Evolutionary conservation across 1,140 invertebrate genomes (phyloP).

Genomic region (Lethrus apterus): DNA sequence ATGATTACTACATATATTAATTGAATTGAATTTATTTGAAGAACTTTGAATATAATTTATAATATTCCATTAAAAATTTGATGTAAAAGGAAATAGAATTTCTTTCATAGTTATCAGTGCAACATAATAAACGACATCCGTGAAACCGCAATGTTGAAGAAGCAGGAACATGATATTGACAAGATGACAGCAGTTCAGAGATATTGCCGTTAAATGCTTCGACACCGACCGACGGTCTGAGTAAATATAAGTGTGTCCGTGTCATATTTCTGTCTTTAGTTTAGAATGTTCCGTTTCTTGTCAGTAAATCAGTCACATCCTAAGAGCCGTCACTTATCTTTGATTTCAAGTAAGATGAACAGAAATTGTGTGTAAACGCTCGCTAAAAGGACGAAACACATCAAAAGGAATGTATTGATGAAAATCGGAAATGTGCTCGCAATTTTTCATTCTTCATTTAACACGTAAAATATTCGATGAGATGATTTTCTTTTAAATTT

Average conservation of each 20-base stretch:
- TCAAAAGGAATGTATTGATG: constrained; percentile 10
- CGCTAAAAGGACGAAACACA: not conserved
- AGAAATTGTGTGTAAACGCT: constrained; percentile 9
- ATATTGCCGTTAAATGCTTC: constrained; percentile 10
- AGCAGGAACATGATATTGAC: constrained; percentile 13
- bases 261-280: constrained; percentile 8
- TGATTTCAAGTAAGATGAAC: constrained; percentile 9
- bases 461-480: too few species aligned
- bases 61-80: too few species aligned
- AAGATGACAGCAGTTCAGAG: constrained; percentile 9
- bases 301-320: not conserved
- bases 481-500: too few species aligned
- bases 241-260: constrained; percentile 12
- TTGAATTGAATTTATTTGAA: too few species aligned
- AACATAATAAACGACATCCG: too few species aligned
- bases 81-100: too few species aligned
- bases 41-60: too few species aligned
- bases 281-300: not conserved
- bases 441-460: constrained; percentile 7
- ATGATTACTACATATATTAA: too few species aligned
- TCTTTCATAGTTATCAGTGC: too few species aligned
- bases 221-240: constrained; percentile 3
- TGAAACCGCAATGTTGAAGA: too few species aligned
- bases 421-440: constrained; percentile 11
- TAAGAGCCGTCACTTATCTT: constrained; percentile 10